Conservation (phyloP, 2,888 invertebrate genomes). For the Torymus aiolomorphi region DNA sequence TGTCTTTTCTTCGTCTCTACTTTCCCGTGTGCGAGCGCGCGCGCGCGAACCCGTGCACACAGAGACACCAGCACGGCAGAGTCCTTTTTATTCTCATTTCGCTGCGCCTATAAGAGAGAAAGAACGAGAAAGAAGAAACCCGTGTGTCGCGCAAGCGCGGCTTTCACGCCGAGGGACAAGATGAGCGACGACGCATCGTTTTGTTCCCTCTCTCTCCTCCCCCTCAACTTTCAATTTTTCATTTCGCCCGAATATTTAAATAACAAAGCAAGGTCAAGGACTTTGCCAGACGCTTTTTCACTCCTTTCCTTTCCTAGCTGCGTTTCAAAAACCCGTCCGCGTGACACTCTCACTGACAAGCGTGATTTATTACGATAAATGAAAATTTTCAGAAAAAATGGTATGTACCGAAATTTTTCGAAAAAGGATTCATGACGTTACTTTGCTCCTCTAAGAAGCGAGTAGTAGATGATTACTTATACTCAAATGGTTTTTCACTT, state of each 20-base stretch:
- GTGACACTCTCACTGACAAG: too few species aligned
- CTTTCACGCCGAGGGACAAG: conserved; percentile 39
- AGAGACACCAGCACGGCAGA: background rate
- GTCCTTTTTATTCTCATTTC: conserved; percentile 37
- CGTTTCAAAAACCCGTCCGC: too few species aligned
- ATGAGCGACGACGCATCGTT: conserved; percentile 55
- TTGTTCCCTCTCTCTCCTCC: conserved; percentile 25
- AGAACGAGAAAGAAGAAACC: conserved; percentile 33
- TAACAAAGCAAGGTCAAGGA: conserved; percentile 46
- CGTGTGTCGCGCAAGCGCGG: conserved; percentile 33
- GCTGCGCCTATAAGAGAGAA: background rate
- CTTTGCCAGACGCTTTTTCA: background rate
- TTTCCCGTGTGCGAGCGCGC: background rate
- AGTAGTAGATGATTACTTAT: too few species aligned
- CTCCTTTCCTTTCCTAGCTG: background rate
- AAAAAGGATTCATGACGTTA: too few species aligned
- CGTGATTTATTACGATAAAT: too few species aligned
- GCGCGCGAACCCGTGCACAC: conserved; percentile 2
- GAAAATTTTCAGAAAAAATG: too few species aligned
- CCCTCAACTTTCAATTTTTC: conserved; percentile 39
- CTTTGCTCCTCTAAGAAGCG: too few species aligned
- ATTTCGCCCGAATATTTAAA: conserved; percentile 25
- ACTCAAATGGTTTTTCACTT: too few species aligned
- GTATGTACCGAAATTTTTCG: background rate
- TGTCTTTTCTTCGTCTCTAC: conserved; percentile 50